Evolutionary conservation across 2,113 vertebrate genomes (phyloP), one percentile per base, ranked within the genome.

Genomic region (Gymnarchus niloticus): DNA sequence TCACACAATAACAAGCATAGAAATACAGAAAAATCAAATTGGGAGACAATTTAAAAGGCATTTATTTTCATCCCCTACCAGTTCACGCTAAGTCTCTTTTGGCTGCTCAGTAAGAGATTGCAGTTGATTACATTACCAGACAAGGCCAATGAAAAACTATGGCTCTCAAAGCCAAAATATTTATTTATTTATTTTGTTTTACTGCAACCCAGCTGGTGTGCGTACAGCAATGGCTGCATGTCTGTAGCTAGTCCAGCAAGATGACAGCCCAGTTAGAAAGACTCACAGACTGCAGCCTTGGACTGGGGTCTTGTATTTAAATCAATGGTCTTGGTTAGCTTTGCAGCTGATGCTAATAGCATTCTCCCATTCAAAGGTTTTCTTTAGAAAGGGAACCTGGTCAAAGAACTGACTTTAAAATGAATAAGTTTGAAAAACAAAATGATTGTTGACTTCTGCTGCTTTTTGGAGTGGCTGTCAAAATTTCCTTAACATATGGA

Each of bases 41-140:
- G 6, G 6, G 44, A 52, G 46, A 81, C 19, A 49, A 52, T 81
- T 81, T 48, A 81, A 52, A 81, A 54, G 80, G 49, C 49, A 83
- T 57, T 56, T 56, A 37, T 41, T 83, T 4, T 4, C 28, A 21
- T 83, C 54, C n/a, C 81, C 21, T 81, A 33, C 51, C 2, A 8
- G 10, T 46, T 57, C 54, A 37, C 19, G 12, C 51, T 25, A 17
- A 84, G 41, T 17, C 41, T 44, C 37, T 23, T 81, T 51, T 56
- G 44, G 83, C 59, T 25, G 8, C 3, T 25, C 44, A 0, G 25
- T 51, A 23, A 73, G 25, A 48, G 49, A 84, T 46, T 51, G 33
- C 59, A 69, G 83, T 25, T 84, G 46, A 84, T 84, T 84, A 84
- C 33, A n/a, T 73, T 51, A 73, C 83, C 59, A 84, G 83, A 84